Evolutionary conservation across 2,888 invertebrate species (phyloP).

Genomic region (Pantelozetes paolii): DNA sequence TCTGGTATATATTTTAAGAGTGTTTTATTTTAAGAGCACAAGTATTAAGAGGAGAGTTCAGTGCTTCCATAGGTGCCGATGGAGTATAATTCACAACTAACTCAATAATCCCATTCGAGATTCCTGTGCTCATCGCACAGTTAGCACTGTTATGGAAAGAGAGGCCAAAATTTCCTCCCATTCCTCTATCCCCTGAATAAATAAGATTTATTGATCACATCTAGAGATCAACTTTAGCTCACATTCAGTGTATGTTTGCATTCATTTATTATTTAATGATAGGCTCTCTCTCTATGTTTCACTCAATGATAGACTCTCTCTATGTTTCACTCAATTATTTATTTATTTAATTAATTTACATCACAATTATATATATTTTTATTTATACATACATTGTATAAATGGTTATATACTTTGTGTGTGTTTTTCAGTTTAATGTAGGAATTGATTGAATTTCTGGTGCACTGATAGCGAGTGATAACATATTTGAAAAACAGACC

Average conservation of each 20-base stretch:
- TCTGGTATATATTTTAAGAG: neutral
- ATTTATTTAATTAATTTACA: slow-evolving; percentile 24
- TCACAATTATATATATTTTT: neutral
- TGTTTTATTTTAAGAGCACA: neutral
- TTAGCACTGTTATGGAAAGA: neutral
- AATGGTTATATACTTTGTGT: no score
- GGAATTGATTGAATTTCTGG: no score
- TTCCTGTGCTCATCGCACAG: neutral
- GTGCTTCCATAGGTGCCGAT: neutral
- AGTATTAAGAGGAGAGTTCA: slow-evolving; percentile 1
- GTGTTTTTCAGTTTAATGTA: no score
- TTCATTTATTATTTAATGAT: slow-evolving; percentile 17
- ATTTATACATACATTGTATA: no score
- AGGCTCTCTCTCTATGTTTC: neutral
- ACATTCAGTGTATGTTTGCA: slow-evolving; percentile 2
- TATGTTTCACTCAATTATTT: slow-evolving; percentile 1
- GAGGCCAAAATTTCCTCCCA: neutral
- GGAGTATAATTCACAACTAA: slow-evolving; percentile 11
- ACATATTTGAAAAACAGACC: no score
- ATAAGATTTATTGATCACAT: slow-evolving; percentile 18
- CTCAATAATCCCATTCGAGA: slow-evolving; percentile 20
- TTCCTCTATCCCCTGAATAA: slow-evolving; percentile 6
- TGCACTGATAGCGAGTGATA: no score
- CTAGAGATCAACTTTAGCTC: neutral
- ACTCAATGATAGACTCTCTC: neutral